Base-by-base conservation (phyloP, 2,113 vertebrate species). In the Copsychus sechellarum region DNA sequence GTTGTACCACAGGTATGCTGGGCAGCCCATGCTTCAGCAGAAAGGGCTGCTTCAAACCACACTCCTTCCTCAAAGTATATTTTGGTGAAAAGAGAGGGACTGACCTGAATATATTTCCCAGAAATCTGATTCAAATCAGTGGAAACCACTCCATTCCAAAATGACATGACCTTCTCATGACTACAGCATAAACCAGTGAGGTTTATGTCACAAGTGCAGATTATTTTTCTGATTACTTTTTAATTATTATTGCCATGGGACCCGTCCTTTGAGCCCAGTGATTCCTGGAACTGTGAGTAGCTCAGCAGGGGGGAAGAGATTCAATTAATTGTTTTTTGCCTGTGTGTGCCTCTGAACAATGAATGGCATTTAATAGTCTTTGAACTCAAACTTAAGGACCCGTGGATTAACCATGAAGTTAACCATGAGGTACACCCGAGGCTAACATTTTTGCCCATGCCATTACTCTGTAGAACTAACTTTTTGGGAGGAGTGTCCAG, bases 1-100 rank as follows among this genome's bases (percentile, higher is more conserved):
- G 65, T 97, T 98, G 0, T 99, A 99, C 69, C 91, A 97, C 0
- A 98, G 99, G 99, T 99, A 98, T 36, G 98, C 96, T 67, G 62
- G 34, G 47, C 77, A 51, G 65, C 18, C 33, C 34, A 23, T 3
- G 1, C 24, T 71, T 47, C 60, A 53, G 53, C 28, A 62, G 17
- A 29, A 76, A 56, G 28, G 61, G 34, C 48, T 48, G 1, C 28
- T 78, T 53, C 50, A 80, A 71, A 81, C 25, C 2, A 4, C 78
- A 48, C 2, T 28, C n/a, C 56, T 65, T 54, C 36, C 42, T 93
- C 21, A 13, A 40, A 86, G 36, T 64, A 24, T 13, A 71, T 56
- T 5, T 45, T 71, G 15, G n/a, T 69, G 61, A 67, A 89, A 74
- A 43, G 69, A 79, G n/a, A 77, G 33, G 69, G 65, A 19, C 24